Base-by-base conservation (phyloP, 1,140 invertebrate species). In the Branchinecta lindahli region DNA sequence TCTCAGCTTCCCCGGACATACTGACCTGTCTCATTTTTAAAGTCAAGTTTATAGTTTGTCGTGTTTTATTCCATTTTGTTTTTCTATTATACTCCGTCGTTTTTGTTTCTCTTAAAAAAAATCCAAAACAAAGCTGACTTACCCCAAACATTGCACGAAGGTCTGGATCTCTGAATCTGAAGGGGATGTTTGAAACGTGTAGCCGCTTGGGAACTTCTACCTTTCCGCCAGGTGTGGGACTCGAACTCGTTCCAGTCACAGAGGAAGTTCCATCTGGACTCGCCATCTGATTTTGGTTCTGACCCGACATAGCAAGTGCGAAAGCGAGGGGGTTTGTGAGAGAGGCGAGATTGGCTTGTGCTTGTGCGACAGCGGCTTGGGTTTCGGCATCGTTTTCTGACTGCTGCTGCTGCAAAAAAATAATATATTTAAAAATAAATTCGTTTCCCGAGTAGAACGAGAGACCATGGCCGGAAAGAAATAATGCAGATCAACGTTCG, bases 101-200 rank as follows among this genome's bases (percentile, higher is more conserved):
- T n/a, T n/a, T n/a, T n/a, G n/a, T n/a, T n/a, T n/a, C n/a, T n/a
- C n/a, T n/a, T n/a, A n/a, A n/a, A n/a, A 33, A 33, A 5, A 33
- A 33, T 33, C 5, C 33, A 1, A 5, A 33, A 5, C 5, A 5
- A 33, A 33, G 33, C 33, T 33, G 33, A 33, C 78, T 74, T 77
- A 84, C 83, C 77, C 81, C 83, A 75, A 85, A 81, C 70, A 85
- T 77, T 72, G 81, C 76, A 72, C 81, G 75, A 20, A 85, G 75
- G 74, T 85, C 84, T 61, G 82, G 80, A 77, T 85, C 84, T 70
- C 84, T 75, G 75, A 84, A 85, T 73, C 83, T 76, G 75, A 85
- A 85, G 45, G 84, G 84, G 73, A 85, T 85, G 76, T 85, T 85
- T 72, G 84, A 85, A 47, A 85, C 81, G 76, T 74, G 73, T 12